phyloP scores from a whole-genome alignment of 2,888 invertebrate species.

The Eupithecia tripunctaria region DNA sequence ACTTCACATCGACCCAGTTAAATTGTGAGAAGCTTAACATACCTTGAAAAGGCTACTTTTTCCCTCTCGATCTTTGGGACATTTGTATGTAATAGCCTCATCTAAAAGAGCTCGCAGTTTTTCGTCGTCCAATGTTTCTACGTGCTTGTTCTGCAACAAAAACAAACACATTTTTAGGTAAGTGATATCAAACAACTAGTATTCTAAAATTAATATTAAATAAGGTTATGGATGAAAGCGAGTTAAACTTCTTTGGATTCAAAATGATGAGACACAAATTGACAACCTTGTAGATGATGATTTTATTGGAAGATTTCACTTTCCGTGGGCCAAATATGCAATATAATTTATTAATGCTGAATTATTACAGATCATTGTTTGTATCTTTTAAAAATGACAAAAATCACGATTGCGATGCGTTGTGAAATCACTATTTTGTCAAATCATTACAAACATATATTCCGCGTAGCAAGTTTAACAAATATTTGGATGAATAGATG shows the following conservation, averaged over 20 bases:
- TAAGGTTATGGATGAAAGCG: not conserved
- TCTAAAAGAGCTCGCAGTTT: conserved; percentile 91
- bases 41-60: conserved; percentile 94
- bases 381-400: not conserved
- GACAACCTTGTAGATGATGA: not conserved
- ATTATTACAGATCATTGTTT: not conserved
- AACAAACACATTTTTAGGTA: conserved; percentile 7
- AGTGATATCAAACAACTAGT: not conserved
- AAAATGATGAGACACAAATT: not conserved
- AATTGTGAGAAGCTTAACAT: conserved; percentile 22
- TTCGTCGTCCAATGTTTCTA: conserved; percentile 89
- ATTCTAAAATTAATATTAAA: not conserved
- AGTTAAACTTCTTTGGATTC: not conserved
- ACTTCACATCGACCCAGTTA: not conserved
- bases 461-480: conserved; percentile 14
- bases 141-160: conserved; percentile 76
- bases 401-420: conserved; percentile 25
- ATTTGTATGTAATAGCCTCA: conserved; percentile 93
- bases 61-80: conserved; percentile 93
- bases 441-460: conserved; percentile 14
- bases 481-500: too few relatives aligned
- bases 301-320: not conserved
- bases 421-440: conserved; percentile 22
- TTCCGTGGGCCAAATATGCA: not conserved
- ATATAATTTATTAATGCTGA: not conserved